Percentiles rank a stretch among this genome's conserved stretches.
Evolutionary conservation across 2,888 invertebrate genomes (phyloP).

Genomic region (Megaustenia siamemsis): DNA sequence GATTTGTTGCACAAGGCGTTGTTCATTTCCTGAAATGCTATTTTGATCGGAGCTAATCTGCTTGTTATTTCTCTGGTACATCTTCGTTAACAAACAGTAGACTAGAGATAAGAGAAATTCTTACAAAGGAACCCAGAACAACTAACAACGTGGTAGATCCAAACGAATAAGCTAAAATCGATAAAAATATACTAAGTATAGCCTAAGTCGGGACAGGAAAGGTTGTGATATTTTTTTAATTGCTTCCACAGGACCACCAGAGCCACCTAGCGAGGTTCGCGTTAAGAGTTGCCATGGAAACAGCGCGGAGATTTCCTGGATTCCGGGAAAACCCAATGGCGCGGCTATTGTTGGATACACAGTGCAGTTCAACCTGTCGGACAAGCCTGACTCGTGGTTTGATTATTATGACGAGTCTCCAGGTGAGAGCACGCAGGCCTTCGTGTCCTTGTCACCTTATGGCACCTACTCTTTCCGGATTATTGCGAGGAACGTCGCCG

Average conservation of each 20-base stretch:
- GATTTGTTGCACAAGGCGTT: no score
- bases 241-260: constrained; percentile 88
- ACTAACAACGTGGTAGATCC: no score
- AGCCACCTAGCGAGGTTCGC: constrained; percentile 86
- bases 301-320: constrained; percentile 84
- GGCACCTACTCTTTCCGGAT: constrained; percentile 79
- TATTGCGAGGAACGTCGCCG: constrained; percentile 78
- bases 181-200: no score
- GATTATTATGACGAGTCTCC: constrained; percentile 66
- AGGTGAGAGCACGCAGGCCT: constrained; percentile 57
- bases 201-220: no score
- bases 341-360: constrained; percentile 93
- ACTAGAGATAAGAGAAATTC: no score
- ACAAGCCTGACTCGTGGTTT: constrained; percentile 93
- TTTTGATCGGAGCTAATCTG: no score
- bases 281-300: constrained; percentile 84
- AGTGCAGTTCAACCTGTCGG: constrained; percentile 95
- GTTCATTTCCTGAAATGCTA: no score
- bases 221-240: background rate
- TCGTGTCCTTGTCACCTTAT: constrained; percentile 74
- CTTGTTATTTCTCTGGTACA: no score
- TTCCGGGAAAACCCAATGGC: constrained; percentile 94
- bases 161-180: no score
- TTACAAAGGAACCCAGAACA: no score
- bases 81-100: no score